Evolutionary conservation across 2,797 vertebrate genomes (phyloP).

Genomic region (Coilia nasus): DNA sequence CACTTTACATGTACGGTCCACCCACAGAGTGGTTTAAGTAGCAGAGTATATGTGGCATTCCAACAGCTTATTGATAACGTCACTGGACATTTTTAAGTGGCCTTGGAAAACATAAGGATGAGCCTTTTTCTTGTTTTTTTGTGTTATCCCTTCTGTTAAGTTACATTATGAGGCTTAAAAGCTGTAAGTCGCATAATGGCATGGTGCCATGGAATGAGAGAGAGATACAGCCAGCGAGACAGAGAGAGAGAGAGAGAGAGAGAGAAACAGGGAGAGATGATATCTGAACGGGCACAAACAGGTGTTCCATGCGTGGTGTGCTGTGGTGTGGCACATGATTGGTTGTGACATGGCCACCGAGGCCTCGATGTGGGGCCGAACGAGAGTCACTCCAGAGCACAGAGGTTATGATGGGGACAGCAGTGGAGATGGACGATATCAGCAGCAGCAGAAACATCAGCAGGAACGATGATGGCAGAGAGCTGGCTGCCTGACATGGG

Average conservation of each 20-base stretch:
- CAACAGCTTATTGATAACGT: too few relatives aligned
- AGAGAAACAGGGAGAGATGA: background rate
- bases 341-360: constrained; percentile 53
- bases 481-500: too few relatives aligned
- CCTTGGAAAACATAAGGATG: background rate
- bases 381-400: constrained; percentile 56
- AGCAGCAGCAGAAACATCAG: background rate
- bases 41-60: too few relatives aligned
- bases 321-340: constrained; percentile 50
- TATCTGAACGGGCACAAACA: constrained; percentile 6
- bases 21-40: too few relatives aligned
- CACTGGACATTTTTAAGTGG: background rate
- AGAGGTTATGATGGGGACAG: background rate
- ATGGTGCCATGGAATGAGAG: background rate
- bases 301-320: constrained; percentile 28
- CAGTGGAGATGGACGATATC: constrained; percentile 6
- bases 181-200: too few relatives aligned
- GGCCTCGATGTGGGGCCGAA: constrained; percentile 39
- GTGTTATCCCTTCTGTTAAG: background rate
- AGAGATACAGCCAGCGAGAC: background rate
- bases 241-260: background rate
- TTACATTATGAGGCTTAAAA: constrained; percentile 33
- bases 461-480: background rate
- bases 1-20: too few relatives aligned
- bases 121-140: too few relatives aligned